phyloP scores from a whole-genome alignment of 2,888 invertebrate genomes.

The Silvanus unidentatus region DNA sequence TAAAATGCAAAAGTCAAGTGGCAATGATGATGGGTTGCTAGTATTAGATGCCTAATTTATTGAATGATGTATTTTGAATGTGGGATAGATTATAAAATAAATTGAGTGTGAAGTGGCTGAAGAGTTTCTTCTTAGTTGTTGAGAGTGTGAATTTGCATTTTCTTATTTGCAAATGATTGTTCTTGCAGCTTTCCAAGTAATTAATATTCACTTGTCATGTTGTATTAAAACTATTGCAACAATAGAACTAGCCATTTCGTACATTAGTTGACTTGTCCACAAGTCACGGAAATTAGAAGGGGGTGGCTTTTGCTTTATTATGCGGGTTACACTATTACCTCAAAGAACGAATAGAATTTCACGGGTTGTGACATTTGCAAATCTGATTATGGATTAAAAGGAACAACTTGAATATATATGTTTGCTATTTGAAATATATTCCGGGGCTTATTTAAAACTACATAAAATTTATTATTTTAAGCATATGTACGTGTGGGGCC shows the following conservation, averaged over 20 bases:
- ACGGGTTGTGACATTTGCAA: slow-evolving; percentile 1
- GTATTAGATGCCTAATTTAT: too few relatives aligned
- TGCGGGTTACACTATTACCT: slow-evolving; percentile 3
- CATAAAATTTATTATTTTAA: too few relatives aligned
- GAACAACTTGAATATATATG: too few relatives aligned
- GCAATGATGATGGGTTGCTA: too few relatives aligned
- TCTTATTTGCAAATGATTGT: not conserved
- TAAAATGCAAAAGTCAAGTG: too few relatives aligned
- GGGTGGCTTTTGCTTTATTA: slow-evolving; percentile 2
- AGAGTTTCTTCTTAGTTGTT: too few relatives aligned
- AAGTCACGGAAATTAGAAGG: slow-evolving; percentile 3
- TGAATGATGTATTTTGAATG: too few relatives aligned
- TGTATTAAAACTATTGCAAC: slow-evolving; percentile 2
- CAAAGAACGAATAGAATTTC: slow-evolving; percentile 1
- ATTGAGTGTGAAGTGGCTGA: too few relatives aligned
- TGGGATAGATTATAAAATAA: too few relatives aligned
- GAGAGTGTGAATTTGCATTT: not conserved
- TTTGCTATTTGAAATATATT: too few relatives aligned
- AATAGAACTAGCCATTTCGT: slow-evolving; percentile 4
- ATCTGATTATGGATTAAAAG: not conserved
- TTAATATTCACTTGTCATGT: slow-evolving; percentile 6
- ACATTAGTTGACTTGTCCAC: slow-evolving; percentile 2
- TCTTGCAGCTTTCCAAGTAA: slow-evolving; percentile 1
- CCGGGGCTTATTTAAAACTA: too few relatives aligned
- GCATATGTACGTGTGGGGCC: too few relatives aligned